These are phyloP conservation scores for Pogonomyrmex californicus DNA, from an alignment of 1,140 invertebrate genomes.

Conservation along the genomic window DNA sequence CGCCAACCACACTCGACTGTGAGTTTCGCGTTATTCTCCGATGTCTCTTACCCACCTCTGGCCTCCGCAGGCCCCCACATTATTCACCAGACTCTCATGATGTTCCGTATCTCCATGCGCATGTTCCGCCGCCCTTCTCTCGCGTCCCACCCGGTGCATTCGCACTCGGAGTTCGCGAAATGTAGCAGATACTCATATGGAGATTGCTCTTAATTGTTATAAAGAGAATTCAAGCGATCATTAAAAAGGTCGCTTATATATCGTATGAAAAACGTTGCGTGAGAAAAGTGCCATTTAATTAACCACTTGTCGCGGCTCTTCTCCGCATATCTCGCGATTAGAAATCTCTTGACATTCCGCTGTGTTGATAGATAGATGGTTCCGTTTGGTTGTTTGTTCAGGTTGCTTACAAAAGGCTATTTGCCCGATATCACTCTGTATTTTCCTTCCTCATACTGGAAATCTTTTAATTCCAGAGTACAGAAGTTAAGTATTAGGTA, in stretches of 20 bases:
- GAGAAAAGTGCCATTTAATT: not conserved
- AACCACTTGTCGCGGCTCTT: not conserved
- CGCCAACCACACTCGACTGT: conserved; percentile 45
- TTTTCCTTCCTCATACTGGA: not conserved
- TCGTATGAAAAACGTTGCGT: not conserved
- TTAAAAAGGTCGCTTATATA: not conserved
- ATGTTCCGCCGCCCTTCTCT: conserved; percentile 39
- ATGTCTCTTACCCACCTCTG: conserved; percentile 37
- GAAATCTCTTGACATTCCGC: not conserved
- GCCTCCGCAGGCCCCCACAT: not conserved
- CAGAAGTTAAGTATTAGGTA: not conserved
- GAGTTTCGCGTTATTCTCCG: conserved; percentile 19
- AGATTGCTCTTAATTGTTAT: not conserved
- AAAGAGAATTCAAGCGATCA: not conserved
- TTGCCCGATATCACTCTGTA: not conserved
- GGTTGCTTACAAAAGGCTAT: not conserved
- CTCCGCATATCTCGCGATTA: not conserved
- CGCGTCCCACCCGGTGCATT: conserved; percentile 6
- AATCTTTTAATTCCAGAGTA: not conserved
- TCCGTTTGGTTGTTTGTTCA: not conserved
- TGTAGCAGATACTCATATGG: not conserved
- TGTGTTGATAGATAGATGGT: not conserved
- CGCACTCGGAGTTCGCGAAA: not conserved
- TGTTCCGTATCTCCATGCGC: conserved; percentile 59
- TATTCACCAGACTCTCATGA: conserved; percentile 20